A percentile compares a stretch with the other conserved stretches of the same genome.
Evolutionary conservation across 2,888 invertebrate genomes (phyloP).

Genomic region (Camptogramma bilineatum): DNA sequence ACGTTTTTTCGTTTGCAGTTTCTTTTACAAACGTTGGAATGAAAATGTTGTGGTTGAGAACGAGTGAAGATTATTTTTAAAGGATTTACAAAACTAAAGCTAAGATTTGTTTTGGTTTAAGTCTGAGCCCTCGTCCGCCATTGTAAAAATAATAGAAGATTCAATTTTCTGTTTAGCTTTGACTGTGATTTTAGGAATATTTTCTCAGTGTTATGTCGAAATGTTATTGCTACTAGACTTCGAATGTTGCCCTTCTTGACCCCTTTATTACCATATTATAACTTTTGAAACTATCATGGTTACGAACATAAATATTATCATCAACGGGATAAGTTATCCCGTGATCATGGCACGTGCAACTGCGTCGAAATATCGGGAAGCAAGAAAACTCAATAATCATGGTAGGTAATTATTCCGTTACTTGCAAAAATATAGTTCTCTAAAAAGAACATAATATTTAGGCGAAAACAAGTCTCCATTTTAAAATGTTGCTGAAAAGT

Average conservation of each 20-base stretch:
- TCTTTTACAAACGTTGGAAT: conserved; percentile 10
- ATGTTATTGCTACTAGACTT: neutral
- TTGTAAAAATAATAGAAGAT: neutral
- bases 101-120: neutral
- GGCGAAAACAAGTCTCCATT: no score
- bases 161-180: neutral
- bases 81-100: conserved; percentile 1
- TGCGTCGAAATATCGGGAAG: no score
- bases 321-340: no score
- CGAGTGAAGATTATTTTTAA: neutral
- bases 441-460: no score
- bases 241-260: no score
- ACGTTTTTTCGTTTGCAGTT: conserved; percentile 6
- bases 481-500: neutral
- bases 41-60: neutral
- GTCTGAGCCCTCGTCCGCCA: neutral
- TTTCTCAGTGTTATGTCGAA: neutral
- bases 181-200: neutral
- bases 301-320: no score
- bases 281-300: no score
- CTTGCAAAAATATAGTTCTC: no score
- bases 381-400: no score
- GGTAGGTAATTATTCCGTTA: no score
- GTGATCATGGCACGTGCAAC: no score
- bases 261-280: no score